Evolutionary conservation across 2,888 invertebrate genomes (phyloP).

Genomic region (Aleiodes testaceus): DNA sequence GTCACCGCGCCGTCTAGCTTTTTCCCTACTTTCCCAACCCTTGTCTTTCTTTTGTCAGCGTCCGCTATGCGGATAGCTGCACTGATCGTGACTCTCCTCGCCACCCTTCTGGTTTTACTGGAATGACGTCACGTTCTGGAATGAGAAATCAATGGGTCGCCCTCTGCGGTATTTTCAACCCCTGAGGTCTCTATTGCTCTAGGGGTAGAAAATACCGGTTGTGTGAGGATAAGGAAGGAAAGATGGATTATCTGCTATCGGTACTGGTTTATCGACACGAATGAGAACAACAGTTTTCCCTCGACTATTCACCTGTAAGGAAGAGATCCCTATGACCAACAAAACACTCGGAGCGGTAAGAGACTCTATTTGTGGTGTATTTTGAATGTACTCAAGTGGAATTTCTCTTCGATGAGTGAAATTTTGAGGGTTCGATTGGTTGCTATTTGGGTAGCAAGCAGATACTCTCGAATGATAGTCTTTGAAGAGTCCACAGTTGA

Average conservation of each 20-base stretch:
- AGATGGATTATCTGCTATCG: constrained; percentile 4
- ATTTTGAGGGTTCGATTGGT: constrained; percentile 39
- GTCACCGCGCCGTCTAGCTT: constrained; percentile 10
- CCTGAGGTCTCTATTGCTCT: neutral
- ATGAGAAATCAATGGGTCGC: constrained; percentile 22
- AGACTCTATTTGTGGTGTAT: constrained; percentile 14
- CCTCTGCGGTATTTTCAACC: neutral
- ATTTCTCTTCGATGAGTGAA: constrained; percentile 11
- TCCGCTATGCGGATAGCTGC: constrained; percentile 34
- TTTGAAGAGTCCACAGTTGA: constrained; percentile 14
- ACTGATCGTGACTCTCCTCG: constrained; percentile 16
- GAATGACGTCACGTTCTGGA: constrained; percentile 22
- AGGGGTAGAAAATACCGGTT: neutral
- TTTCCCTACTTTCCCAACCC: neutral
- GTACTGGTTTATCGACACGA: neutral
- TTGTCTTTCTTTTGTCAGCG: constrained; percentile 6
- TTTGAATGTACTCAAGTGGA: constrained; percentile 33
- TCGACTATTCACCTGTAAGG: neutral
- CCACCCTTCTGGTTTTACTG: constrained; percentile 19
- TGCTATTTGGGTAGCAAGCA: constrained; percentile 41
- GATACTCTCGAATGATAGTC: constrained; percentile 6
- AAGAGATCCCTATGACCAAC: neutral
- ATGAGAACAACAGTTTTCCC: no score
- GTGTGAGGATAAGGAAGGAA: neutral
- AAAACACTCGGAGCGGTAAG: neutral